Base-by-base conservation (phyloP, 2,888 invertebrate species). In the Orthonychiurus folsomi region DNA sequence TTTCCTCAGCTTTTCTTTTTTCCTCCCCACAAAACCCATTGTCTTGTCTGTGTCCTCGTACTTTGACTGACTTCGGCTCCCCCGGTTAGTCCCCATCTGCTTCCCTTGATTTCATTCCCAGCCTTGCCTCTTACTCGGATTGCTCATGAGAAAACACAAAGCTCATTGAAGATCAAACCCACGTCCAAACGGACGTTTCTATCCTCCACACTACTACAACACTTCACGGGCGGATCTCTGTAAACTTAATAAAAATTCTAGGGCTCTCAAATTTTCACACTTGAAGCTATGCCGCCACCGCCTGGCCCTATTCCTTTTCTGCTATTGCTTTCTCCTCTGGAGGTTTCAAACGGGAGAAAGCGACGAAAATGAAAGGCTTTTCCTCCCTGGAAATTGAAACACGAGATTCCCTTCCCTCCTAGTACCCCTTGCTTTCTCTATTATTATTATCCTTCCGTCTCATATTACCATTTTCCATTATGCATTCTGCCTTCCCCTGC, bases 231-330 rank as follows among this genome's bases (percentile, higher is more conserved):
- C 5, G 37, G 37, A 37, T 37, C 37, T 37, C 15, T 37, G 37
- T 37, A 37, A 37, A 37, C 37, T 37, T 37, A 37, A 37, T 37
- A 37, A 37, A 37, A 37, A 37, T 37, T 37, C 37, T 5, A 37
- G 37, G 37, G 37, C 37, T 37, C 37, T 37, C 37, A 37, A 37
- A 37, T 37, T 37, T 37, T 37, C 37, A 37, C 37, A 37, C 37
- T 9, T 37, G 9, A 37, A 15, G 5, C n/a, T n/a, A n/a, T n/a
- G n/a, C n/a, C n/a, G n/a, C n/a, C n/a, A n/a, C n/a, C n/a, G n/a
- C n/a, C n/a, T n/a, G n/a, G n/a, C n/a, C n/a, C n/a, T n/a, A n/a
- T n/a, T n/a, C n/a, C n/a, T n/a, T n/a, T n/a, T n/a, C n/a, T n/a
- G n/a, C n/a, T n/a, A n/a, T n/a, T n/a, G n/a, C 37, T 15, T 37